Base-by-base conservation (phyloP, 2,113 vertebrate species). In the Natator depressus region DNA sequence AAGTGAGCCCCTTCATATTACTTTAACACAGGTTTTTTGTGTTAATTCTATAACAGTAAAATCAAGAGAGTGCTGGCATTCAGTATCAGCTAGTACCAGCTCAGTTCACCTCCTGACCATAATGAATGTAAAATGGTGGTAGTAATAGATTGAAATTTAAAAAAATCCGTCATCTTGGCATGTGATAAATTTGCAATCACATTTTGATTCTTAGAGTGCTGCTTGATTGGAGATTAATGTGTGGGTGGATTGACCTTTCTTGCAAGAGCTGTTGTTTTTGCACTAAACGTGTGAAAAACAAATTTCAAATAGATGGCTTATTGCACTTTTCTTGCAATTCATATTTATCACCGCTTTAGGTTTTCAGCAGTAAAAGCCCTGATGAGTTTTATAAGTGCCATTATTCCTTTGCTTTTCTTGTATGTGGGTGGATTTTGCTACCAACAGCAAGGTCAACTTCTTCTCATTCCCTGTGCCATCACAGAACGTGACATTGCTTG, bases 221-320 rank as follows among this genome's bases (percentile, higher is more conserved):
- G 92, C 97, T 97, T 98, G 98, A 98, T 97, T 98, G 96, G 94
- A 96, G 95, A 97, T 97, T 97, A 98, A 96, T 82, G 31, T 1
- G 42, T 98, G 96, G 97, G 95, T 96, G 94, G 97, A 93, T 47
- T 98, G 97, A 98, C 98, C 97, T 98, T 97, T 97, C 95, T 95
- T 95, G 83, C 87, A 96, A 97, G 94, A 98, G 88, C 53, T 0
- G 65, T 98, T 98, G 97, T 97, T 98, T 98, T 97, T 98, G 85
- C 93, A 96, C 95, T 95, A 85, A 97, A 97, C 96, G 92, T 98
- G 97, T 97, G 98, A 98, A 98, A 98, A 98, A 97, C 96, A 98
- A 97, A 98, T 98, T 98, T 98, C 92, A 93, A 95, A 95, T 95
- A 97, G 96, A 92, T 89, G 90, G 89, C 95, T 94, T 97, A 80